Conservation (phyloP, 1,140 invertebrate genomes). For the Manduca sexta region DNA sequence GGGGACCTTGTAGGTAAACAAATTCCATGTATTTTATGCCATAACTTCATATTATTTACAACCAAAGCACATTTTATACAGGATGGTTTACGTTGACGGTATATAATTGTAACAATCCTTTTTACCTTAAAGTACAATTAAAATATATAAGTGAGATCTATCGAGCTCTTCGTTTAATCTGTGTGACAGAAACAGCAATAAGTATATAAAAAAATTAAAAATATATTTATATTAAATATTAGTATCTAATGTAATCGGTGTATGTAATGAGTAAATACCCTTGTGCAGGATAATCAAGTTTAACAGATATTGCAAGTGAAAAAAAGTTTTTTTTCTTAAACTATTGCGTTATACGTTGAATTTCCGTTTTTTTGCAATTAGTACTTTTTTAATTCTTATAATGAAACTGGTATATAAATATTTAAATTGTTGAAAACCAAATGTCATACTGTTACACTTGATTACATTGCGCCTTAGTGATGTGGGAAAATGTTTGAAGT, state of each 20-base stretch:
- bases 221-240: conserved; percentile 56
- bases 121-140: conserved; percentile 60
- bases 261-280: conserved; percentile 39
- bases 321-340: too few relatives aligned
- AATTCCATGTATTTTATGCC: conserved; percentile 21
- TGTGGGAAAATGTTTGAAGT: conserved; percentile 15
- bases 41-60: conserved; percentile 12
- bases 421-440: too few relatives aligned
- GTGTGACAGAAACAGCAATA: conserved; percentile 69
- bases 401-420: too few relatives aligned
- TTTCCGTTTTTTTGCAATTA: too few relatives aligned
- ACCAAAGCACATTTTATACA: conserved; percentile 19
- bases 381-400: too few relatives aligned
- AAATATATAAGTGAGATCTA: conserved; percentile 53
- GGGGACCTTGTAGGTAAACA: conserved; percentile 21
- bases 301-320: background rate
- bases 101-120: conserved; percentile 6
- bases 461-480: conserved; percentile 13
- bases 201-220: conserved; percentile 40
- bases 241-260: conserved; percentile 34
- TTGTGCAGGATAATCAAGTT: too few relatives aligned
- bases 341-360: too few relatives aligned
- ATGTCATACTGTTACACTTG: conserved; percentile 1
- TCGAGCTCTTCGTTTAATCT: conserved; percentile 58
- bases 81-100: too few relatives aligned